Percentiles rank a stretch among this genome's conserved stretches.
phyloP scores from a whole-genome alignment of 2,888 invertebrate species.

The Meteorus colon region DNA sequence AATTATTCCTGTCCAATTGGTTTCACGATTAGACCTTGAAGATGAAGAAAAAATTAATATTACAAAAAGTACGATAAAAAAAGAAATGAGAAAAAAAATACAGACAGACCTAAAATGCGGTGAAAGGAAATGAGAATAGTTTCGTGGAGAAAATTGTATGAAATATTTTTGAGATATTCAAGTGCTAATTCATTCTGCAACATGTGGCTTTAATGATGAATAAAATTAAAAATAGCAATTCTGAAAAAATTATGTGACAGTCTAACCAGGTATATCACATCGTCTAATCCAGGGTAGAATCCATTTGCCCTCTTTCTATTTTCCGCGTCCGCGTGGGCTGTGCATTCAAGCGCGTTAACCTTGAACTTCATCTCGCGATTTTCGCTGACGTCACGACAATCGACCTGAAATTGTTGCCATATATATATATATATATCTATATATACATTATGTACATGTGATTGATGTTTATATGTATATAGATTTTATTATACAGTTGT shows the following conservation, averaged over 20 bases:
- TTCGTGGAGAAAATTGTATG: too few relatives aligned
- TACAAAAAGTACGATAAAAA: too few relatives aligned
- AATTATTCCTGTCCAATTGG: too few relatives aligned
- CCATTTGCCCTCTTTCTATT: slow-evolving; percentile 62
- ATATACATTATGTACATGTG: slow-evolving; percentile 6
- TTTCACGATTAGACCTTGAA: too few relatives aligned
- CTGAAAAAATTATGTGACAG: slow-evolving; percentile 6
- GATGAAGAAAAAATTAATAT: too few relatives aligned
- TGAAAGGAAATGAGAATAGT: too few relatives aligned
- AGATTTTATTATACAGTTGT: background rate
- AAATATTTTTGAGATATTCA: too few relatives aligned
- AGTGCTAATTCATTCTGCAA: too few relatives aligned
- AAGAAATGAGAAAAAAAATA: too few relatives aligned
- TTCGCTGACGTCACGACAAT: slow-evolving; percentile 69
- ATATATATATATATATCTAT: slow-evolving; percentile 53
- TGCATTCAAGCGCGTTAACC: slow-evolving; percentile 66
- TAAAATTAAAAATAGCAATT: background rate
- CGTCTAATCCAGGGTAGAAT: slow-evolving; percentile 43
- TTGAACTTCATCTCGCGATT: slow-evolving; percentile 71
- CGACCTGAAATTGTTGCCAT: slow-evolving; percentile 64
- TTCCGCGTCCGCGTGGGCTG: slow-evolving; percentile 66
- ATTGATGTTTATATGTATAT: background rate
- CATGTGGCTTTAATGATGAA: too few relatives aligned
- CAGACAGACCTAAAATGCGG: too few relatives aligned
- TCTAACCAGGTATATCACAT: slow-evolving; percentile 10